Evolutionary conservation across 2,797 vertebrate genomes (phyloP).

Genomic region (Uromys caudimaculatus): DNA sequence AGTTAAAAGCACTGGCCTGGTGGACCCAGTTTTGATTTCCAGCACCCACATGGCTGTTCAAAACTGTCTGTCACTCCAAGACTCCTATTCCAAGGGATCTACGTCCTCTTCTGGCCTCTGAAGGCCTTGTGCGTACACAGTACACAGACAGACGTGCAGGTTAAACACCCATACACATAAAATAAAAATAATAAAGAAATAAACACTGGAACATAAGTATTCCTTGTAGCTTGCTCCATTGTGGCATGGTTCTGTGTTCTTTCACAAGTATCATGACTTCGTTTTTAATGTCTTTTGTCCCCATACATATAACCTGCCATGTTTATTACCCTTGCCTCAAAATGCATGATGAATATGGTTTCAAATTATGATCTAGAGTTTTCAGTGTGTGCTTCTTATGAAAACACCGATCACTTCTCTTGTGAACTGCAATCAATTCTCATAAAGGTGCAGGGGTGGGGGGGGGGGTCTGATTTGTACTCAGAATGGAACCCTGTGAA

Average conservation of each 20-base stretch:
- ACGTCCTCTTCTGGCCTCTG: not conserved
- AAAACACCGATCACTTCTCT: not conserved
- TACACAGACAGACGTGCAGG: not conserved
- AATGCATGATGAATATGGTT: slow-evolving; percentile 7
- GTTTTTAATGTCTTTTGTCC: slow-evolving; percentile 32
- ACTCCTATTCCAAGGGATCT: not conserved
- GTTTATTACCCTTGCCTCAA: not conserved
- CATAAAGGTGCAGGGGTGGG: not conserved
- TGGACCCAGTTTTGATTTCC: not conserved
- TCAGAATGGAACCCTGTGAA: not conserved
- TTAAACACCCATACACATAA: not conserved
- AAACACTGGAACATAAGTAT: not conserved
- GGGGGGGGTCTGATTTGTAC: not conserved
- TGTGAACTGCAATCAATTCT: not conserved
- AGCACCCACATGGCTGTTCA: not conserved
- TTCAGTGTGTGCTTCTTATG: not conserved
- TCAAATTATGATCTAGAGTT: slow-evolving; percentile 20
- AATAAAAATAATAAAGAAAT: not conserved
- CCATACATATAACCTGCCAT: not conserved
- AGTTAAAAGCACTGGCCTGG: not conserved
- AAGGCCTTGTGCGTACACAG: not conserved
- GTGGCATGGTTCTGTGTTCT: not conserved
- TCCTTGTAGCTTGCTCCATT: not conserved
- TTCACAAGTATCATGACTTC: not conserved
- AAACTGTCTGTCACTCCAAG: not conserved